Conservation (phyloP, 2,113 vertebrate species). For the Acanthisitta chloris region DNA sequence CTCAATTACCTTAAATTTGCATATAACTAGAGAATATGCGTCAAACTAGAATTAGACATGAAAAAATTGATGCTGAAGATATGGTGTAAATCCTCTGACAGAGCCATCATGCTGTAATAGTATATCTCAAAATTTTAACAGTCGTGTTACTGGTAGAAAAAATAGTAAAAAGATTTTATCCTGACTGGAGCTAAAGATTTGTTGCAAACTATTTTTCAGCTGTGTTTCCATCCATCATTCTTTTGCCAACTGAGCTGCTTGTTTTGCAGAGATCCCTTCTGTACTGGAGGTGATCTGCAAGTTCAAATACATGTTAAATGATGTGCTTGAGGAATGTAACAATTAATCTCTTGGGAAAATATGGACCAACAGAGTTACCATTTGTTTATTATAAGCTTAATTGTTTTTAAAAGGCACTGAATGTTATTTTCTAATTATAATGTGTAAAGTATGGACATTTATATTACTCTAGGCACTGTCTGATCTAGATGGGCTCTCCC, state of each 20-base stretch:
- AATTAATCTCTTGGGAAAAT: conserved; percentile 18
- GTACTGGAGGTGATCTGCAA: neutral
- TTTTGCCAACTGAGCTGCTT: neutral
- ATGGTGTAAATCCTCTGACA: neutral
- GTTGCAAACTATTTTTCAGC: neutral
- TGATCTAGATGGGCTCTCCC: neutral
- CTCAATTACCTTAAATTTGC: neutral
- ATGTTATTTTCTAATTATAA: neutral
- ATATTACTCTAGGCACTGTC: neutral
- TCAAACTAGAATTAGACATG: neutral
- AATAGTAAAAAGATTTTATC: neutral
- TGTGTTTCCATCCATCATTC: neutral
- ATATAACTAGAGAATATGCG: neutral
- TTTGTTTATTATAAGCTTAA: neutral
- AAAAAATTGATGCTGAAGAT: neutral
- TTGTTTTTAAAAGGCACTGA: neutral
- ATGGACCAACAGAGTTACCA: neutral
- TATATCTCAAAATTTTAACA: neutral
- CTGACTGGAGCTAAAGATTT: neutral
- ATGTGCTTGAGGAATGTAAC: neutral
- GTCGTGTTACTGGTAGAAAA: neutral
- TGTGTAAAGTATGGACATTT: neutral
- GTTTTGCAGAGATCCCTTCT: neutral
- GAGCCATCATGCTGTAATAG: neutral
- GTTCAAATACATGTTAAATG: neutral